phyloP scores from a whole-genome alignment of 23 tunicate genomes.

The Corella eumyota region DNA sequence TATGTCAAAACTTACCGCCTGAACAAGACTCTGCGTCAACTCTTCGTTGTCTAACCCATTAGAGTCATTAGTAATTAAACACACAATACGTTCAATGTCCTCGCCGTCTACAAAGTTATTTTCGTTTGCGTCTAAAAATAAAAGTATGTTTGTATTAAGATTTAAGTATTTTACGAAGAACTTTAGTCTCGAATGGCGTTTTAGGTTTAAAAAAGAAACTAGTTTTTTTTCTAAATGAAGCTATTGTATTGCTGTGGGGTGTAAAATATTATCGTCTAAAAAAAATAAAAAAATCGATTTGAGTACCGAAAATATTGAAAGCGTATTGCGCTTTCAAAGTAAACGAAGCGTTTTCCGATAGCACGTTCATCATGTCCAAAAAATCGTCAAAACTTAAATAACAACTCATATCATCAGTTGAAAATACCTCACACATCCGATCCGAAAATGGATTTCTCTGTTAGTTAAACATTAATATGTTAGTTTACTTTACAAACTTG shows the following conservation, averaged over 20 bases:
- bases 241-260: no score
- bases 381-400: slow-evolving; percentile 44
- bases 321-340: slow-evolving; percentile 40
- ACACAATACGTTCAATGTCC: slow-evolving; percentile 18
- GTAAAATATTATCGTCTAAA: neutral
- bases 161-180: no score
- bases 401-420: slow-evolving; percentile 2
- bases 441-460: slow-evolving; percentile 49
- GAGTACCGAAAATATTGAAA: slow-evolving; percentile 30
- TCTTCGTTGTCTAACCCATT: slow-evolving; percentile 20
- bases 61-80: slow-evolving; percentile 2
- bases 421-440: slow-evolving; percentile 40
- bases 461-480: neutral
- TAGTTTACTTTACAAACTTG: neutral
- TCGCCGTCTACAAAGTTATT: slow-evolving; percentile 34
- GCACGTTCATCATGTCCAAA: slow-evolving; percentile 53
- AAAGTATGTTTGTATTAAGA: no score
- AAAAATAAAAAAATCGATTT: neutral
- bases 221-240: neutral
- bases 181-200: no score
- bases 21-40: slow-evolving; percentile 18
- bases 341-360: slow-evolving; percentile 51
- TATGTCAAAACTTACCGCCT: no score
- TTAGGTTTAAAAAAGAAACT: neutral
- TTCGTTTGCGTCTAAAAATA: slow-evolving; percentile 24